These are phyloP conservation scores for Trachops cirrhosus DNA, from an alignment of 2,797 vertebrate genomes.

Conservation along the genomic window DNA sequence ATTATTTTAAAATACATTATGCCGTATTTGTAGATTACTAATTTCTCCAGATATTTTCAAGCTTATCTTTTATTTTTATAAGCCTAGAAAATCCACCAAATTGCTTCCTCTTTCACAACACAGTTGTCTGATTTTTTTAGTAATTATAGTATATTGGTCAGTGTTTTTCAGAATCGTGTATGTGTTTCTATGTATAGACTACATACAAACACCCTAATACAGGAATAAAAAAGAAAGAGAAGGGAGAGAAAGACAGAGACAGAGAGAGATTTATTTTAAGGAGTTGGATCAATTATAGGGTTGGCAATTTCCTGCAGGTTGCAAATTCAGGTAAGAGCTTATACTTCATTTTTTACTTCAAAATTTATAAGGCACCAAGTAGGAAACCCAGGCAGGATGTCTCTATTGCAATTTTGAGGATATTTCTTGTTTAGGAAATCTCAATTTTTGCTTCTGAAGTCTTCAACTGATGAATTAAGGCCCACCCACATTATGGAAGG, in stretches of 20 bases:
- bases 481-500: no score
- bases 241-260: no score
- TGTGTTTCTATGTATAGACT: not conserved
- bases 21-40: not conserved
- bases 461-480: not conserved
- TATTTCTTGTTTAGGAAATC: not conserved
- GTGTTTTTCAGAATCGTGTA: not conserved
- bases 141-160: not conserved
- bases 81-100: not conserved
- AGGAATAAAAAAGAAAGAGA: not conserved
- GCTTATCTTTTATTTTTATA: not conserved
- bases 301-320: not conserved
- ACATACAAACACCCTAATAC: not conserved
- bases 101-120: not conserved
- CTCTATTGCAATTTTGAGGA: not conserved
- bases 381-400: not conserved
- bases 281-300: not conserved
- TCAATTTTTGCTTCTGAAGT: not conserved
- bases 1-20: not conserved
- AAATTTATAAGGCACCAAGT: not conserved
- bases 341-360: not conserved
- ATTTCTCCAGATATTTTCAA: not conserved
- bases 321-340: not conserved
- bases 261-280: no score
- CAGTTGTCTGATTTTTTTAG: not conserved